Evolutionary conservation across 2,797 vertebrate genomes (phyloP).

Genomic region (Eupleurogrammus muticus): DNA sequence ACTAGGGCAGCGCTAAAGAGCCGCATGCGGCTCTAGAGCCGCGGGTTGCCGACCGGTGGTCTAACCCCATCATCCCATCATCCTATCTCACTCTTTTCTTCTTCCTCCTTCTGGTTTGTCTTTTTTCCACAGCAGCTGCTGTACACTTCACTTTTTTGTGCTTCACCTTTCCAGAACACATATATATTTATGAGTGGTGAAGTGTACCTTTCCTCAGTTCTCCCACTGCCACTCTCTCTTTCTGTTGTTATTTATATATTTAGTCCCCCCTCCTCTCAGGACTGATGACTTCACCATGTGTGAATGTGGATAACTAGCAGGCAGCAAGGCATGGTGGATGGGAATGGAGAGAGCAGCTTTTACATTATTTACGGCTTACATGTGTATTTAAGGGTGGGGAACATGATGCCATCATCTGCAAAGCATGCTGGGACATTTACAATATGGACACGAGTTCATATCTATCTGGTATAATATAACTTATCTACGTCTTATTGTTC

Average conservation of each 20-base stretch:
- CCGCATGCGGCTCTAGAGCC: too few relatives aligned
- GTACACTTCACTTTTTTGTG: neutral
- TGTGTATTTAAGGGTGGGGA: neutral
- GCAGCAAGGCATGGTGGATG: conserved; percentile 6
- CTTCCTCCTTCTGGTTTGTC: conserved; percentile 1
- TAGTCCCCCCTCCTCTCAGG: neutral
- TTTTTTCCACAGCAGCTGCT: neutral
- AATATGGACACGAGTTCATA: neutral
- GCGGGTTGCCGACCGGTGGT: too few relatives aligned
- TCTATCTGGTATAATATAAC: conserved; percentile 5
- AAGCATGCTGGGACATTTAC: conserved; percentile 9
- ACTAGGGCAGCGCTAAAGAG: too few relatives aligned
- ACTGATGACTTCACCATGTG: conserved; percentile 6
- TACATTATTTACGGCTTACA: conserved; percentile 44
- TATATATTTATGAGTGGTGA: conserved; percentile 17
- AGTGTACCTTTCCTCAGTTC: conserved; percentile 30
- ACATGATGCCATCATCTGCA: conserved; percentile 8
- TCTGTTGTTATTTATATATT: neutral
- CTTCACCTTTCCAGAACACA: conserved; percentile 1
- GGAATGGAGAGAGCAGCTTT: conserved; percentile 4
- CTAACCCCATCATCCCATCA: too few relatives aligned
- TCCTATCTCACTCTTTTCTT: neutral
- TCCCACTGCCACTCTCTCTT: conserved; percentile 2
- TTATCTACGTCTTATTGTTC: neutral
- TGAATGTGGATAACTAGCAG: conserved; percentile 41